Evolutionary conservation across 2,113 vertebrate genomes (phyloP).

Genomic region (Lagopus muta): DNA sequence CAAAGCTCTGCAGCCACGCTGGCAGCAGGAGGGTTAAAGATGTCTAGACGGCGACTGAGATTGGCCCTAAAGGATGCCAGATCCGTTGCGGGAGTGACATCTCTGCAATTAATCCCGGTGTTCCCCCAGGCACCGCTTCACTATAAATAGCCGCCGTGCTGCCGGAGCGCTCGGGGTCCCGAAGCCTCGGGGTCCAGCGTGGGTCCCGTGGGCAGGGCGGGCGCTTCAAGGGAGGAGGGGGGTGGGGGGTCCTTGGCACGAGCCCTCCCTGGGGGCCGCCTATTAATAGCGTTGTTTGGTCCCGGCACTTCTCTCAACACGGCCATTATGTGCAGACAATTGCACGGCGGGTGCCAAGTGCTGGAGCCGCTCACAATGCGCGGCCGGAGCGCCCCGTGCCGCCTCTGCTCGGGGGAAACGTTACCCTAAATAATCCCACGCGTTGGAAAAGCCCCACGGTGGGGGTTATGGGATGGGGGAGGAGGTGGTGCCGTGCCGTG

Average conservation of each 20-base stretch:
- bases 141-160: conserved; percentile 9
- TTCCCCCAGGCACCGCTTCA: neutral
- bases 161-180: neutral
- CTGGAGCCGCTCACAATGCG: conserved; percentile 41
- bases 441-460: neutral
- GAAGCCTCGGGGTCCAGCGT: neutral
- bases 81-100: neutral
- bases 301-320: conserved; percentile 26
- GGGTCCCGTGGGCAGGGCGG: too few relatives aligned
- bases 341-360: conserved; percentile 53
- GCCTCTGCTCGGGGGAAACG: neutral
- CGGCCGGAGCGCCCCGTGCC: neutral
- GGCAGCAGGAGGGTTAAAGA: neutral
- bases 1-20: neutral
- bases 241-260: neutral
- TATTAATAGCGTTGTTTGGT: conserved; percentile 49
- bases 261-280: neutral
- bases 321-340: conserved; percentile 64
- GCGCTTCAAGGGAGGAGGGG: too few relatives aligned
- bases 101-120: neutral
- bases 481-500: neutral
- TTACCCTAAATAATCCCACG: neutral
- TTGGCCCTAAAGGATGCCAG: neutral
- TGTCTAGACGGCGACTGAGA: neutral
- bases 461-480: neutral